Evolutionary conservation across 2,888 invertebrate species (phyloP), one percentile per base, ranked within the genome.

Genomic region (Drosophila koepferae): DNA sequence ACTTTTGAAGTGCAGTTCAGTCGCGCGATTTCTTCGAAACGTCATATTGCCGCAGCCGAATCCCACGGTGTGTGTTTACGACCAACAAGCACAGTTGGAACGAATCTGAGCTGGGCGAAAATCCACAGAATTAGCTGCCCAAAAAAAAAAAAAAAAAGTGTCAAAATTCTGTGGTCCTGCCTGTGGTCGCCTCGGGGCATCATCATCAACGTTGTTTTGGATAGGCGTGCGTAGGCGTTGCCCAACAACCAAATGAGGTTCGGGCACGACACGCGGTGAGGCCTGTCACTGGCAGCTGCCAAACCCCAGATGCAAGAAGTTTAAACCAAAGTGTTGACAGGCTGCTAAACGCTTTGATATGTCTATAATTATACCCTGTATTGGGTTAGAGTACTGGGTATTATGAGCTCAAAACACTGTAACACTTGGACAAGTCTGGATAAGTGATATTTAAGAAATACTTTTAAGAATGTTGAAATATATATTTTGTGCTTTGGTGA

Each of bases 61-160:
- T 92, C 92, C 92, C 92, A 92, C 92, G 92, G 92, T 92, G 91
- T 92, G 91, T 92, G 92, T 92, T 91, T 91, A 92, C 90, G 90
- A 90, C 92, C 92, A 82, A 92, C 92, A 92, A 91, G 85, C 91
- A 89, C 92, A 91, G 91, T 91, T 87, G 92, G 89, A 85, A 77
- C 78, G 63, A 77, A 48, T 65, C 40, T 38, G 48, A 55, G 59
- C 38, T 36, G 54, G 54, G 34, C 49, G 34, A 49, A 49, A 41
- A 51, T 40, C 51, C 40, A 46, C 20, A 8, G 76, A 81, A 84
- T 84, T 87, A 84, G 87, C 84, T 82, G 72, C 58, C 75, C 66
- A 14, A 20, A n/a, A 9, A n/a, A 36, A 80, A 81, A 34, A 44
- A 28, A 80, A 81, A 23, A 46, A 82, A 72, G 86, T 82, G 82